Evolutionary conservation across 2,113 vertebrate species (phyloP).

Genomic region (Heliornis fulica): DNA sequence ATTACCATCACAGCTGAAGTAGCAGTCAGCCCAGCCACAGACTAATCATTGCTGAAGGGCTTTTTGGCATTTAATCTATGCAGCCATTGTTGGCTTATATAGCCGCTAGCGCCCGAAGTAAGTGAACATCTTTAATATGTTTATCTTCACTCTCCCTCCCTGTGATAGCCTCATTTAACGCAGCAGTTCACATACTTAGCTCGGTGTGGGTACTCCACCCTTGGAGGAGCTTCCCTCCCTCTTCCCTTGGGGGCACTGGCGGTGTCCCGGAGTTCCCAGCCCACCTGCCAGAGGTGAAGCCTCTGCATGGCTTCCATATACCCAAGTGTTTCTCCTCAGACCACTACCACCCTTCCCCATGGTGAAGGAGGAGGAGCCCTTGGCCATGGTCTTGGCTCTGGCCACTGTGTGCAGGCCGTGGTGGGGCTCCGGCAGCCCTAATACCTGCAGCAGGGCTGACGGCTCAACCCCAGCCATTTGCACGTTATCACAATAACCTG

Average conservation of each 20-base stretch:
- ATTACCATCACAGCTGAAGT: neutral
- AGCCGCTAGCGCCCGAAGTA: neutral
- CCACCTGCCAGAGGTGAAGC: neutral
- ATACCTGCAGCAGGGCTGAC: no score
- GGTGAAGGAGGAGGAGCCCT: neutral
- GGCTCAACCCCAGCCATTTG: neutral
- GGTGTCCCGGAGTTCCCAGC: neutral
- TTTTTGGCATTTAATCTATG: neutral
- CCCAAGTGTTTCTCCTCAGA: fast-evolving
- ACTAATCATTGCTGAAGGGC: neutral
- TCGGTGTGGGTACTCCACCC: fast-evolving
- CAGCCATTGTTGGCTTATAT: neutral
- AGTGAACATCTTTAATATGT: neutral
- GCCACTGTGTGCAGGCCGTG: fast-evolving
- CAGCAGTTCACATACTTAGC: neutral
- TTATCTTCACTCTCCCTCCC: neutral
- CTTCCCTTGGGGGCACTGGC: neutral
- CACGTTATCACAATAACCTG: fast-evolving
- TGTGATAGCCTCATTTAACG: neutral
- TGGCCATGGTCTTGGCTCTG: fast-evolving
- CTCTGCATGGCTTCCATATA: neutral
- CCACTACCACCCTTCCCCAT: neutral
- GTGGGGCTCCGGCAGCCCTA: no score
- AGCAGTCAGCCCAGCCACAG: neutral
- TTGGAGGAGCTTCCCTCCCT: neutral